Percentiles rank a stretch among this genome's conserved stretches.
Conservation (phyloP, 2,888 invertebrate genomes). For the Netelia inedita region DNA sequence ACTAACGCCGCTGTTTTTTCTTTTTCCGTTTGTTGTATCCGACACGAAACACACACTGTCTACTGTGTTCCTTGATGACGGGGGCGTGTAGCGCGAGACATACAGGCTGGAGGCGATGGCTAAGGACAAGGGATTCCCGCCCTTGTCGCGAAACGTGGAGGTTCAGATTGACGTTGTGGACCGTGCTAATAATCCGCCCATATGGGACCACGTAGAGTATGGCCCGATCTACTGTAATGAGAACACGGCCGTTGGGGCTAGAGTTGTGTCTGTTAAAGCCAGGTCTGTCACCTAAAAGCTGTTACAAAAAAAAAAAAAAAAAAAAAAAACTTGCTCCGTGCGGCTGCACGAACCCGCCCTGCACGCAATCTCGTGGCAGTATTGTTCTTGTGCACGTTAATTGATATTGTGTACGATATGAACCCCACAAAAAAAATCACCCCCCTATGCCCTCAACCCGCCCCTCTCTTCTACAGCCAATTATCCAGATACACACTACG, state of each 20-base stretch:
- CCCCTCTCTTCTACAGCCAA: slow-evolving; percentile 38
- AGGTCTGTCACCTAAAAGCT: slow-evolving; percentile 91
- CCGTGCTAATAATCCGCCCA: slow-evolving; percentile 98
- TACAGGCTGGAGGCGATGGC: slow-evolving; percentile 99
- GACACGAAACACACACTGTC: slow-evolving; percentile 74
- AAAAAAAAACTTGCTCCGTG: slow-evolving; percentile 80
- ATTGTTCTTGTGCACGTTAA: slow-evolving; percentile 85
- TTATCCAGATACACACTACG: slow-evolving; percentile 29
- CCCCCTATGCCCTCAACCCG: slow-evolving; percentile 57
- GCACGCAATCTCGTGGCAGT: slow-evolving; percentile 85
- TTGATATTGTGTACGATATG: slow-evolving; percentile 85
- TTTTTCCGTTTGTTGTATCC: slow-evolving; percentile 87
- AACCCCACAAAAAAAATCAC: slow-evolving; percentile 74
- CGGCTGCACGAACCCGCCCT: slow-evolving; percentile 85
- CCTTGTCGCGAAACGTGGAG: slow-evolving; percentile 98
- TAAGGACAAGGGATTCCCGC: slow-evolving; percentile 98
- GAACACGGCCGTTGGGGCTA: slow-evolving; percentile 98
- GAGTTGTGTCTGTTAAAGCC: slow-evolving; percentile 99
- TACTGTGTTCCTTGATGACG: slow-evolving; percentile 38
- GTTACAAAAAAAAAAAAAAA: slow-evolving; percentile 40
- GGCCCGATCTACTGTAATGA: slow-evolving; percentile 99
- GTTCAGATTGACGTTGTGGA: slow-evolving; percentile 99
- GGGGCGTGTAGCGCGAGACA: slow-evolving; percentile 93
- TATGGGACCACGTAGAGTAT: slow-evolving; percentile 98
- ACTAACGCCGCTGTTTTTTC: slow-evolving; percentile 89